Evolutionary conservation across 2,113 vertebrate genomes (phyloP).

Genomic region (Syrrhaptes paradoxus): DNA sequence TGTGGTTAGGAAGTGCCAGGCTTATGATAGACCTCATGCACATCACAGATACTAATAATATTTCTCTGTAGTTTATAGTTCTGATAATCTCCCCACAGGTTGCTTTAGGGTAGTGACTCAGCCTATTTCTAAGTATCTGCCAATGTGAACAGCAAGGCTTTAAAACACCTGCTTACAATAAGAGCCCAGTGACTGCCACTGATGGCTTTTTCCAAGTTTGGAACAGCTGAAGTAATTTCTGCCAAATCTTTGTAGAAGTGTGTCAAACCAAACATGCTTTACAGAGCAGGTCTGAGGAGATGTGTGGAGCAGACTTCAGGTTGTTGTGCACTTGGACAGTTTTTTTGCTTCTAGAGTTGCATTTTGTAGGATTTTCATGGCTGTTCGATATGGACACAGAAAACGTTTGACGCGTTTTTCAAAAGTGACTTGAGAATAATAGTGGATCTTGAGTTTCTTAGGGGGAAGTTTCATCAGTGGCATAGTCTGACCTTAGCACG

Average conservation of each 20-base stretch:
- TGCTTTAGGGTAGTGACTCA: not conserved
- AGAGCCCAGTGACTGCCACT: not conserved
- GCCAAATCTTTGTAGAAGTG: not conserved
- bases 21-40: not conserved
- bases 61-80: not conserved
- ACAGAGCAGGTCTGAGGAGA: not conserved
- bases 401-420: not conserved
- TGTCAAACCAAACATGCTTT: not conserved
- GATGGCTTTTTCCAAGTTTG: not conserved
- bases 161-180: not conserved
- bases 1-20: not conserved
- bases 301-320: not conserved
- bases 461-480: not conserved
- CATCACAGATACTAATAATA: fast-evolving
- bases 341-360: not conserved
- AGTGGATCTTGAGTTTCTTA: not conserved
- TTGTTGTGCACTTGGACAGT: not conserved
- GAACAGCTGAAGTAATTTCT: not conserved
- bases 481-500: not conserved
- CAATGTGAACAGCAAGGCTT: not conserved
- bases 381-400: not conserved
- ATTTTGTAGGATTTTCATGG: not conserved
- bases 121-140: not conserved
- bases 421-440: not conserved
- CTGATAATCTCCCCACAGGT: not conserved